These are phyloP conservation scores for Sus cebifrons DNA, from an alignment of 2,797 vertebrate species.

Conservation along the genomic window DNA sequence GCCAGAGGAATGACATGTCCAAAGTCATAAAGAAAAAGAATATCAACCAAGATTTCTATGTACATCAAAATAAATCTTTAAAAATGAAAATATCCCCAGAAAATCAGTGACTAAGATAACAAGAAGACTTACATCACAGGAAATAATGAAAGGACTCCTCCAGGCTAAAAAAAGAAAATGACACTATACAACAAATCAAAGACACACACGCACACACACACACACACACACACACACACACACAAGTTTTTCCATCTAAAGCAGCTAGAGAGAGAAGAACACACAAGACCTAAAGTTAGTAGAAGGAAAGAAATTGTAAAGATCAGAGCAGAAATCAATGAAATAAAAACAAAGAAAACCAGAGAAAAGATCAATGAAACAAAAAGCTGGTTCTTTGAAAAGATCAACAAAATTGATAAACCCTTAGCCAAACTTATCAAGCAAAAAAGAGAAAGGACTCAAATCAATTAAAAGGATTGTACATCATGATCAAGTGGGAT, in stretches of 20 bases:
- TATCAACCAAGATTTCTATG: not conserved
- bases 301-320: too few relatives aligned
- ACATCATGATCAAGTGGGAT: too few relatives aligned
- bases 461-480: too few relatives aligned
- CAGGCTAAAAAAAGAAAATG: not conserved
- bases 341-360: too few relatives aligned
- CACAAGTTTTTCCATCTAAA: not conserved
- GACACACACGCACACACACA: not conserved
- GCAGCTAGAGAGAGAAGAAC: too few relatives aligned
- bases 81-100: not conserved
- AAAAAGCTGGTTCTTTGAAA: too few relatives aligned
- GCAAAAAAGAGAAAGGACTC: too few relatives aligned
- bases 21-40: not conserved
- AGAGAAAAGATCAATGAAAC: too few relatives aligned
- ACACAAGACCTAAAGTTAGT: too few relatives aligned
- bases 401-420: too few relatives aligned
- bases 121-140: not conserved
- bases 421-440: too few relatives aligned
- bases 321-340: too few relatives aligned
- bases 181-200: not conserved
- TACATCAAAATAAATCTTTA: not conserved
- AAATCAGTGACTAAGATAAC: not conserved
- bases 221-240: not conserved
- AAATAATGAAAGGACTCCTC: not conserved
- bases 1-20: not conserved